phyloP scores from a whole-genome alignment of 2,113 vertebrate species.

The Catagonus wagneri region DNA sequence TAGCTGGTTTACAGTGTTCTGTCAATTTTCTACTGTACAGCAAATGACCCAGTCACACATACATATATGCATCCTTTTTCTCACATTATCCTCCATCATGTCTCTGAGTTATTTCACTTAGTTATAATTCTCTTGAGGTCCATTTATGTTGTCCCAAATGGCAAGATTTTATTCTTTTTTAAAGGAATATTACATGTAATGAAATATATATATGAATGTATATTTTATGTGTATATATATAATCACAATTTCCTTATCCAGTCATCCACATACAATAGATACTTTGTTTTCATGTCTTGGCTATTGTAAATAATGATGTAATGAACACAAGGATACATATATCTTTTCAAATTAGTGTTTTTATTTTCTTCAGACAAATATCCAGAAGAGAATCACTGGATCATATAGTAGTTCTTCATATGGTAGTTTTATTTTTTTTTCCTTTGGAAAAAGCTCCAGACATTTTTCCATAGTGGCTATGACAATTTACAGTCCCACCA shows the following conservation, averaged over 20 bases:
- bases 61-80: no score
- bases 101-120: not conserved
- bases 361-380: not conserved
- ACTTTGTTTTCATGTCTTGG: not conserved
- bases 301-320: not conserved
- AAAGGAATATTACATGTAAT: not conserved
- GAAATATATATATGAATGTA: not conserved
- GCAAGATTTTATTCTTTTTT: not conserved
- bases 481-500: not conserved
- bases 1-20: no score
- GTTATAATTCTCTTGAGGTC: not conserved
- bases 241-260: not conserved
- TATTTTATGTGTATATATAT: no score
- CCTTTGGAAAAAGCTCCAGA: not conserved
- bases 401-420: not conserved
- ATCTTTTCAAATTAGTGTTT: not conserved
- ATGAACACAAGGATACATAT: not conserved
- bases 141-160: not conserved
- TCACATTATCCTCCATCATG: no score
- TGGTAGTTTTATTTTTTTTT: not conserved
- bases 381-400: not conserved
- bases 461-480: not conserved
- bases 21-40: no score
- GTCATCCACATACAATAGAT: not conserved
- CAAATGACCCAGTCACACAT: no score